Evolutionary conservation across 2,113 vertebrate species (phyloP), one percentile per base, ranked within the genome.

Genomic region (Mungos mungo): DNA sequence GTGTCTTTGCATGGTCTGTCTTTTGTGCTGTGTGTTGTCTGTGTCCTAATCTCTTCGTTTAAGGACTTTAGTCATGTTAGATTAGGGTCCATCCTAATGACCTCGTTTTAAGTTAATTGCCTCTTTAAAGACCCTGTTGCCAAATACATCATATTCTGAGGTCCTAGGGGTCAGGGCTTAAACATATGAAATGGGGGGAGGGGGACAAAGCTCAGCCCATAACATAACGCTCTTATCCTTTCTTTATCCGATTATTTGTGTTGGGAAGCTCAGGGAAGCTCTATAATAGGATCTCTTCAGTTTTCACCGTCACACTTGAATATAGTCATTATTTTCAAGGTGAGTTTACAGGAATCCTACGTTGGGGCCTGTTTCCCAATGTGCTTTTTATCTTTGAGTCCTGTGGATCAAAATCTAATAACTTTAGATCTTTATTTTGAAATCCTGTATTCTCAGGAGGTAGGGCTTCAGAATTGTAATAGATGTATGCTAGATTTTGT

Each of bases 361-460:
- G 21, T 77, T 71, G 80, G 76, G 74, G 31, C 69, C 83, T 65
- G 1, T 95, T 96, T 96, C 63, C 88, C 74, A 95, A 93, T 45
- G 45, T 90, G 38, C 79, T 68, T 93, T 95, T 96, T 94, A 82
- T 92, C n/a, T 92, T 90, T 93, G 93, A 96, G 65, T 88, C 57
- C 65, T 88, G 1, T 90, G 45, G 90, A 95, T 96, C 90, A 88
- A 96, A 98, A 92, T 96, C 57, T 93, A 91, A 71, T 96, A 93
- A 93, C 87, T 90, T 93, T 45, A 96, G 74, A 89, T 96, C 87
- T 96, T 97, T 96, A 94, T 96, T 98, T 96, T 95, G 94, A 97
- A 97, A 97, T 65, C 83, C 52, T 85, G 5, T 98, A 86, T 95
- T 97, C 95, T 94, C 72, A 69, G 87, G 92, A 96, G 60, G 83